phyloP scores from a whole-genome alignment of 2,797 vertebrate species.

The Holocentrus rufus region DNA sequence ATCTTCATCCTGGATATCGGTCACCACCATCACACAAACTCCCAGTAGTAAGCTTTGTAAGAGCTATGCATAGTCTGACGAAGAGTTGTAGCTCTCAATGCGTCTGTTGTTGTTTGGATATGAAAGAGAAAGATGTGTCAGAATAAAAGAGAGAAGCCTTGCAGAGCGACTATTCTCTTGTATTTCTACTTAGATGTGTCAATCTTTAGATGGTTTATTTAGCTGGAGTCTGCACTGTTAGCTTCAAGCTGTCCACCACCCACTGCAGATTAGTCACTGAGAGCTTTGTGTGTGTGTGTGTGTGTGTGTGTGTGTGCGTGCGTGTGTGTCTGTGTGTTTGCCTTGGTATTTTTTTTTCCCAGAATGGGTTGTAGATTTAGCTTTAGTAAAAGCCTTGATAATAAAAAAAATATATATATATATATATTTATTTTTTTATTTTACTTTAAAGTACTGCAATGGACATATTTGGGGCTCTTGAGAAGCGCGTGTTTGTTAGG shows the following conservation, averaged over 20 bases:
- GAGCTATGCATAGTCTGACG: slow-evolving; percentile 36
- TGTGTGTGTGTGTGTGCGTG: slow-evolving; percentile 27
- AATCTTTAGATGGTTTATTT: slow-evolving; percentile 79
- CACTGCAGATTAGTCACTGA: slow-evolving; percentile 80
- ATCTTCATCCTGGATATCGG: slow-evolving; percentile 52
- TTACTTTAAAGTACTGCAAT: slow-evolving; percentile 51
- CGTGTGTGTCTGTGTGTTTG: slow-evolving; percentile 15
- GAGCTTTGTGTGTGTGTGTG: slow-evolving; percentile 55
- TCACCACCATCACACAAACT: slow-evolving; percentile 40
- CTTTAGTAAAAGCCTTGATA: slow-evolving; percentile 63
- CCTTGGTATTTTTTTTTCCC: slow-evolving; percentile 6
- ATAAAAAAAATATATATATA: no score
- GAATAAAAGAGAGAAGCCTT: slow-evolving; percentile 58
- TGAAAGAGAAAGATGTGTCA: slow-evolving; percentile 51
- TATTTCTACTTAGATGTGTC: slow-evolving; percentile 75
- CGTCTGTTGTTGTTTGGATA: slow-evolving; percentile 57
- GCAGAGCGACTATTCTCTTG: slow-evolving; percentile 59
- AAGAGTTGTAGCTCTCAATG: slow-evolving; percentile 52
- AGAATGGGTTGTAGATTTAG: slow-evolving; percentile 66
- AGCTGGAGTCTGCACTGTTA: slow-evolving; percentile 72
- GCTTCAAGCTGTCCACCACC: slow-evolving; percentile 81
- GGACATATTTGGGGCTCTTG: slow-evolving; percentile 60
- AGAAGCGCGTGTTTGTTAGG: slow-evolving; percentile 36
- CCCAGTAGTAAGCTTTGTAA: slow-evolving; percentile 22
- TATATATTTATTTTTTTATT: no score